Evolutionary conservation across 2,797 vertebrate species (phyloP).

Genomic region (Malacoctenus gilli): DNA sequence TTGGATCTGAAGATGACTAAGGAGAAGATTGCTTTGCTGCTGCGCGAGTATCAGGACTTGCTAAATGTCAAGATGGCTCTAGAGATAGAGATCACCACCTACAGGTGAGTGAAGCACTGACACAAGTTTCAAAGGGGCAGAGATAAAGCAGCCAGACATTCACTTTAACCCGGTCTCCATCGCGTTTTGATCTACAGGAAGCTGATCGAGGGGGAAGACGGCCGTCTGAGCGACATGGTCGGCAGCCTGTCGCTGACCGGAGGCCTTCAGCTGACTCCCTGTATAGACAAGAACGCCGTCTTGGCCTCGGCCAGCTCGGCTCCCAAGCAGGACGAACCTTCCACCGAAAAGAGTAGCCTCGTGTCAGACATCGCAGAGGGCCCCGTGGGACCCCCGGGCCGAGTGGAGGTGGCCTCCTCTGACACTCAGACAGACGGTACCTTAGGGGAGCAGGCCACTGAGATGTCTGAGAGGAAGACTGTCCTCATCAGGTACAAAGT

Average conservation of each 20-base stretch:
- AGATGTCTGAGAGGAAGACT: conserved; percentile 79
- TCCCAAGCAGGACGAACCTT: too few relatives aligned
- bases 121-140: neutral
- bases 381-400: conserved; percentile 7
- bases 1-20: conserved; percentile 77
- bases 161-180: neutral
- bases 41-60: conserved; percentile 84
- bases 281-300: neutral
- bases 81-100: conserved; percentile 85
- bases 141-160: too few relatives aligned
- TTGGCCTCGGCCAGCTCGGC: conserved; percentile 14
- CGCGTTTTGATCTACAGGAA: conserved; percentile 64
- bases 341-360: neutral
- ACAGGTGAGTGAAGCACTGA: conserved; percentile 81
- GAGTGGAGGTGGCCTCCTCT: conserved; percentile 46
- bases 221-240: conserved; percentile 74
- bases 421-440: conserved; percentile 35
- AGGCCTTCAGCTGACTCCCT: conserved; percentile 15
- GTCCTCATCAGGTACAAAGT: conserved; percentile 81
- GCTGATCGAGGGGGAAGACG: conserved; percentile 84
- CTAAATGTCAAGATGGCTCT: conserved; percentile 85
- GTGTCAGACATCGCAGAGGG: too few relatives aligned
- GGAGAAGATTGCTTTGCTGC: conserved; percentile 80
- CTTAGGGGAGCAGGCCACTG: conserved; percentile 68
- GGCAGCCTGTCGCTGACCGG: conserved; percentile 53